Percentiles rank a stretch among this genome's conserved stretches.
Conservation (phyloP, 2,113 vertebrate species). For the Dromaius novaehollandiae region DNA sequence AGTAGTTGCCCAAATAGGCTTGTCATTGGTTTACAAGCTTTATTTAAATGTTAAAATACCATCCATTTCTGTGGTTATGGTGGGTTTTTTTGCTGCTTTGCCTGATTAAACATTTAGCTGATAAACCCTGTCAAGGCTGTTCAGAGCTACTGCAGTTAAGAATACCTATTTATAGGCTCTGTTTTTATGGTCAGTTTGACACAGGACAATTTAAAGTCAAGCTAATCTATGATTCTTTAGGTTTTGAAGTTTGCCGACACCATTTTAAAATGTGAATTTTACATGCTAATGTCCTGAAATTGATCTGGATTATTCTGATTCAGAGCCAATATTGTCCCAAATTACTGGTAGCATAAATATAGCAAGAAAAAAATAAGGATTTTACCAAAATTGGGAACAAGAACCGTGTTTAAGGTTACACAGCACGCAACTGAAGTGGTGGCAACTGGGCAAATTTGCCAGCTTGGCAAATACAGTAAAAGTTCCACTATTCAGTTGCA, state of each 20-base stretch:
- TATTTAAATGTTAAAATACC: slow-evolving; percentile 54
- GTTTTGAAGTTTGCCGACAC: neutral
- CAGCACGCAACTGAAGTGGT: neutral
- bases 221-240: neutral
- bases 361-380: neutral
- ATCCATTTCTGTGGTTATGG: slow-evolving; percentile 27
- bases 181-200: slow-evolving; percentile 7
- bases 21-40: slow-evolving; percentile 40
- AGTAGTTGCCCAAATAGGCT: slow-evolving; percentile 38
- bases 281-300: neutral
- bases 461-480: neutral
- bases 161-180: slow-evolving; percentile 8
- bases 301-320: neutral
- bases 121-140: slow-evolving; percentile 52
- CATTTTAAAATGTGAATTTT: neutral
- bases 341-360: neutral
- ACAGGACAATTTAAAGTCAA: neutral
- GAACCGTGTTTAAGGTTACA: neutral
- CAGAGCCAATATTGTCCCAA: neutral
- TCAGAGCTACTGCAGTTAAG: neutral
- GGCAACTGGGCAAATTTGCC: neutral
- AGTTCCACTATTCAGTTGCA: neutral
- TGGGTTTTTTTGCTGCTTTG: slow-evolving; percentile 26
- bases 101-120: slow-evolving; percentile 58
- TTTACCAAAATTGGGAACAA: neutral